Evolutionary conservation across 2,888 invertebrate genomes (phyloP).

Genomic region (Drosophila robusta): DNA sequence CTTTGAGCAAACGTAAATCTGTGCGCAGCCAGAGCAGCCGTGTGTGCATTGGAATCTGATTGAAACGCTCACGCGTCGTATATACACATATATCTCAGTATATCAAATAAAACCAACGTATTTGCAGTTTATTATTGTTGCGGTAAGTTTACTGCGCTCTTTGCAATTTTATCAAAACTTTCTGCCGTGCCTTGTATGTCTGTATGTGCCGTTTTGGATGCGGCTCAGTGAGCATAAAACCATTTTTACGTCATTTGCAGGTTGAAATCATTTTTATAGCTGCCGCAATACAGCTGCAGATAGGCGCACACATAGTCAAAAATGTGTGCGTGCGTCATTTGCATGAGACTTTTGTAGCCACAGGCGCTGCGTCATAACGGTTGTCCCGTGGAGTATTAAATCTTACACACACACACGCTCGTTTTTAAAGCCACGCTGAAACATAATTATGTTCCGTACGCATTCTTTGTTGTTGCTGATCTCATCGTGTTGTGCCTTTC

Average conservation of each 20-base stretch:
- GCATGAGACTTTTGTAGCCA: slow-evolving; percentile 14
- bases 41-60: slow-evolving; percentile 48
- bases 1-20: slow-evolving; percentile 18
- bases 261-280: slow-evolving; percentile 49
- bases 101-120: slow-evolving; percentile 28
- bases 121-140: slow-evolving; percentile 50
- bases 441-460: slow-evolving; percentile 39
- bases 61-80: slow-evolving; percentile 33
- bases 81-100: too few species aligned
- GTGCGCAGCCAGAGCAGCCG: slow-evolving; percentile 34
- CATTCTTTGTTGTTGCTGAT: slow-evolving; percentile 46
- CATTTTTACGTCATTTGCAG: slow-evolving; percentile 68
- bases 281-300: slow-evolving; percentile 2
- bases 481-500: slow-evolving; percentile 46
- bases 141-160: slow-evolving; percentile 50
- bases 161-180: slow-evolving; percentile 46
- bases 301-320: slow-evolving; percentile 9
- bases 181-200: slow-evolving; percentile 31
- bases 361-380: slow-evolving; percentile 29
- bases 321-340: slow-evolving; percentile 53
- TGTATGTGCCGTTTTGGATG: slow-evolving; percentile 46
- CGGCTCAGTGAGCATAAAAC: slow-evolving; percentile 75
- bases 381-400: slow-evolving; percentile 15
- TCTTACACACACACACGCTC: slow-evolving; percentile 6
- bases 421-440: slow-evolving; percentile 12